Percentiles rank a stretch among this genome's conserved stretches.
Evolutionary conservation across 2,797 vertebrate genomes (phyloP).

Genomic region (Mareca strepera): DNA sequence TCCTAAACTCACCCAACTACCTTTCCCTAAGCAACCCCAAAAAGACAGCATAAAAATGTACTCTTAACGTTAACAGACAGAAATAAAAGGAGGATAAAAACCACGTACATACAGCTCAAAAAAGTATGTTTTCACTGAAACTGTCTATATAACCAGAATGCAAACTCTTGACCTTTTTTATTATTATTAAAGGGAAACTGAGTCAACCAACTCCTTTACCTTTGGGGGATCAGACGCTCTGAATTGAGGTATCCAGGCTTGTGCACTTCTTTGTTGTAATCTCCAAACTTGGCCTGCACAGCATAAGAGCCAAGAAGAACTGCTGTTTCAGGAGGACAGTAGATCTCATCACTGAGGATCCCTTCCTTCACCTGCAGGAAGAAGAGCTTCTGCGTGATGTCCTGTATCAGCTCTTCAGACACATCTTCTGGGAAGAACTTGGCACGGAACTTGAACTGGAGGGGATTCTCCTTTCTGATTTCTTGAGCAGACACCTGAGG

Average conservation of each 20-base stretch:
- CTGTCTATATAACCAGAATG: not conserved
- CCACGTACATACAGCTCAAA: not conserved
- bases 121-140: not conserved
- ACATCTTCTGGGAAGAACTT: conserved; percentile 98
- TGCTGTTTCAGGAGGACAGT: conserved; percentile 96
- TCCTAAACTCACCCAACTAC: not conserved
- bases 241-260: conserved; percentile 89
- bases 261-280: conserved; percentile 89
- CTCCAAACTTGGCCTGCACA: conserved; percentile 94
- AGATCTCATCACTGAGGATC: conserved; percentile 93
- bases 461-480: conserved; percentile 92
- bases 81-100: not conserved
- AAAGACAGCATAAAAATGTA: not conserved
- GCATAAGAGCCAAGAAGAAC: conserved; percentile 96
- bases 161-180: not conserved
- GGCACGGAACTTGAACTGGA: conserved; percentile 94
- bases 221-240: conserved; percentile 91
- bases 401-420: conserved; percentile 94
- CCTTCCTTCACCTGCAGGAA: conserved; percentile 96
- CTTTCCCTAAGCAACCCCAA: not conserved
- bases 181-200: not conserved
- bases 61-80: not conserved
- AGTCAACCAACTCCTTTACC: conserved; percentile 76
- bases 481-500: conserved; percentile 92
- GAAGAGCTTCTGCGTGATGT: conserved; percentile 97